A percentile compares a stretch with the other conserved stretches of the same genome.
These are phyloP conservation scores for Parapsyche elsis DNA, from an alignment of 1,140 invertebrate genomes.

Conservation along the genomic window DNA sequence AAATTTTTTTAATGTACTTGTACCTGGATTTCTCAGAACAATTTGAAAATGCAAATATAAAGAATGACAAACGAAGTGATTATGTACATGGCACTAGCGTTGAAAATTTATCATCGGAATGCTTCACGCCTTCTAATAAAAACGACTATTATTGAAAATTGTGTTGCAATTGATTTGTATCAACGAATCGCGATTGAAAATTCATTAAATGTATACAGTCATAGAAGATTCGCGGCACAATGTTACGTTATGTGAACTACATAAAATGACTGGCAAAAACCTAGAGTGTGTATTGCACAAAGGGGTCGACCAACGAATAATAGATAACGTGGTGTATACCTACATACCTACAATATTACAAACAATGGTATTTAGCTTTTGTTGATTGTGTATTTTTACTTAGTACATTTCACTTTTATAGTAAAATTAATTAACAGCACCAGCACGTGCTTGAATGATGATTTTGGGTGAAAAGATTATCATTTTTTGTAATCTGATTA, in stretches of 20 bases:
- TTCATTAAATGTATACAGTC: not conserved
- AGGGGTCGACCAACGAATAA: not conserved
- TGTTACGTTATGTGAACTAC: slow-evolving; percentile 3
- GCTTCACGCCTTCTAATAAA: not conserved
- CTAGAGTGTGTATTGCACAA: not conserved
- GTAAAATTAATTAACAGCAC: too few relatives aligned
- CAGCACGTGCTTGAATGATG: too few relatives aligned
- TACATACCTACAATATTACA: too few relatives aligned
- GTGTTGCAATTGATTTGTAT: not conserved
- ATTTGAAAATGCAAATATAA: too few relatives aligned
- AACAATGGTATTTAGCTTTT: too few relatives aligned
- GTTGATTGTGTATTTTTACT: not conserved
- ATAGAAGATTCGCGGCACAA: not conserved
- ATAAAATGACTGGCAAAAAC: not conserved
- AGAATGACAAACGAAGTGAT: too few relatives aligned
- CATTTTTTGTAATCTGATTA: too few relatives aligned
- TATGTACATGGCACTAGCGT: too few relatives aligned
- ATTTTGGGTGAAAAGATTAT: too few relatives aligned
- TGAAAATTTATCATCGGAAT: not conserved
- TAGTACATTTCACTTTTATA: too few relatives aligned
- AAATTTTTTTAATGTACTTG: too few relatives aligned
- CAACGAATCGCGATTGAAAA: not conserved
- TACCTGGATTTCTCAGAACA: too few relatives aligned
- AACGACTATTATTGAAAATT: not conserved
- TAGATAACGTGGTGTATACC: not conserved